These are phyloP conservation scores for Brachionus rotundiformis DNA, from an alignment of 1,140 invertebrate species.

Conservation along the genomic window DNA sequence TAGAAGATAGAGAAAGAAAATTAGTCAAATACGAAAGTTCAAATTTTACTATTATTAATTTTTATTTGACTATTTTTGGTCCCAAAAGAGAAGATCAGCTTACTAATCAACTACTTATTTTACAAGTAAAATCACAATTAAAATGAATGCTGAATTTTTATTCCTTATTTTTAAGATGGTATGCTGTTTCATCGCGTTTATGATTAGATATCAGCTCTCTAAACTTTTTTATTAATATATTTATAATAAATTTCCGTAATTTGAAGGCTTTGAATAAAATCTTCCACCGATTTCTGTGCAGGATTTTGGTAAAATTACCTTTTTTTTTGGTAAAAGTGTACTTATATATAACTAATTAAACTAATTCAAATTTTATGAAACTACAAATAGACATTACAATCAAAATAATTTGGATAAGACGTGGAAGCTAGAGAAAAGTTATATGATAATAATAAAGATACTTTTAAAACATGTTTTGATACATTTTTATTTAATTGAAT, in stretches of 20 bases:
- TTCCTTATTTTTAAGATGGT: background rate
- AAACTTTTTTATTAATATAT: conserved; percentile 49
- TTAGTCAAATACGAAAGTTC: background rate
- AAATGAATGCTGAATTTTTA: background rate
- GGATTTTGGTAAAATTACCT: no score
- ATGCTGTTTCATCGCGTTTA: conserved; percentile 23
- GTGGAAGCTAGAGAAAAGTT: no score
- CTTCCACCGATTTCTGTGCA: no score
- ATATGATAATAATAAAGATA: no score
- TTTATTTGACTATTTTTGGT: conserved; percentile 48
- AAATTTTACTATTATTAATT: conserved; percentile 50
- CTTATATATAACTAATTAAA: no score
- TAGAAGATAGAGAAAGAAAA: conserved; percentile 21
- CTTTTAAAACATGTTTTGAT: no score
- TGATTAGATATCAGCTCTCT: conserved; percentile 47
- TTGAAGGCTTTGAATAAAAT: no score
- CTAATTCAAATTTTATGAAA: no score
- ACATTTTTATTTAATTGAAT: no score
- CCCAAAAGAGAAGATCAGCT: conserved; percentile 19
- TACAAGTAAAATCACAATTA: conserved; percentile 14
- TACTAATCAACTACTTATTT: conserved; percentile 10
- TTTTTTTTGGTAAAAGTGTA: no score
- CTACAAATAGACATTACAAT: no score
- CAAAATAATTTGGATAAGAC: no score
- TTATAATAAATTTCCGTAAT: background rate